Conservation (phyloP, 2,888 invertebrate species). For the Agrochola litura region DNA sequence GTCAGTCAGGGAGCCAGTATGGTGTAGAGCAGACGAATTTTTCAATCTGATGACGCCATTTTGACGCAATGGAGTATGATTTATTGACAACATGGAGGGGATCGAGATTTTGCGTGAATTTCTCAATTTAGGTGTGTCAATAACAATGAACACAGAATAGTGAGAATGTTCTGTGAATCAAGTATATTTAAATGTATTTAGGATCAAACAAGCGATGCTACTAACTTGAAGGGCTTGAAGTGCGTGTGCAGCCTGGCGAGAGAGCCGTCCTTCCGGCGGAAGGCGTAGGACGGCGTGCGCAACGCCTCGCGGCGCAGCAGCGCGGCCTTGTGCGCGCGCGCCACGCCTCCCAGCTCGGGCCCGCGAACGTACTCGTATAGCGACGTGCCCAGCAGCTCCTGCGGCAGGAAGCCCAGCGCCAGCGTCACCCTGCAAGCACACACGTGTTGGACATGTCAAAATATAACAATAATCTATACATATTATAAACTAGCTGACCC, state of each 20-base stretch:
- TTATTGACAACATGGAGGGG: not conserved
- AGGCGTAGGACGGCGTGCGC: slow-evolving; percentile 94
- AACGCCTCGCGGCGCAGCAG: slow-evolving; percentile 92
- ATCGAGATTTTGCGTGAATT: not conserved
- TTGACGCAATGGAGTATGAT: not conserved
- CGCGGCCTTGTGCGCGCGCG: slow-evolving; percentile 95
- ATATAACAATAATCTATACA: not conserved
- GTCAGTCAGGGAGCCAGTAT: too few relatives aligned
- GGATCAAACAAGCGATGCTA: not conserved
- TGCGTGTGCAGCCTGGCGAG: slow-evolving; percentile 94
- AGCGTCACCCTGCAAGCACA: slow-evolving; percentile 93
- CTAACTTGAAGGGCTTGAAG: slow-evolving; percentile 95
- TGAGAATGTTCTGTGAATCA: not conserved
- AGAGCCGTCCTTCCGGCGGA: slow-evolving; percentile 94
- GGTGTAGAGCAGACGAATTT: not conserved
- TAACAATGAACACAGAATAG: not conserved
- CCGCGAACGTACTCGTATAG: slow-evolving; percentile 98
- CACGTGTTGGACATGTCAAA: not conserved
- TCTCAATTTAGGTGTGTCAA: not conserved
- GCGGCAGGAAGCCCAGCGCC: slow-evolving; percentile 97
- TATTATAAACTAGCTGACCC: not conserved
- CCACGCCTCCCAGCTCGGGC: slow-evolving; percentile 94
- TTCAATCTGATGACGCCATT: not conserved
- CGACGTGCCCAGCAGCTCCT: slow-evolving; percentile 97
- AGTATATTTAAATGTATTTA: not conserved